Conservation (phyloP, 2,113 vertebrate genomes). For the Rafetus swinhoei region DNA sequence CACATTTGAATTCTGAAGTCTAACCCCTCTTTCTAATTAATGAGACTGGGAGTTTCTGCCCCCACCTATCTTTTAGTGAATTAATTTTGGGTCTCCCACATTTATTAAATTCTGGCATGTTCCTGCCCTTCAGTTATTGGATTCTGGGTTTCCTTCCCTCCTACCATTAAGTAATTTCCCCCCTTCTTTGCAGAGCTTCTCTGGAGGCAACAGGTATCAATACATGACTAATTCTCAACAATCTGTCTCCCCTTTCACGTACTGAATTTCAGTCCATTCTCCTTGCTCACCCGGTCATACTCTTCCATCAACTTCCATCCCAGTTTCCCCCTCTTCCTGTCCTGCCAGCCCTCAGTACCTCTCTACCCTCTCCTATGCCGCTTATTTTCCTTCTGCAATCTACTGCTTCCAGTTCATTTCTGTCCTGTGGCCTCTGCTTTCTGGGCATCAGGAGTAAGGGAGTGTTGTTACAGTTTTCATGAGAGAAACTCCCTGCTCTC, state of each 20-base stretch:
- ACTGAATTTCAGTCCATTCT: background rate
- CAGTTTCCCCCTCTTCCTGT: too few species aligned
- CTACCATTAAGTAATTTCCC: background rate
- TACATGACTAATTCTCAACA: background rate
- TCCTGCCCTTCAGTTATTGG: background rate
- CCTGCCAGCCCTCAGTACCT: too few species aligned
- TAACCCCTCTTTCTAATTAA: background rate
- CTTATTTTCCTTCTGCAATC: too few species aligned
- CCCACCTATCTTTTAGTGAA: background rate
- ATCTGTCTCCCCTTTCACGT: too few species aligned
- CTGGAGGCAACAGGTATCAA: background rate
- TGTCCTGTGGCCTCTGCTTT: background rate
- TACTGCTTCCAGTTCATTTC: too few species aligned
- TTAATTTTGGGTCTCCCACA: background rate
- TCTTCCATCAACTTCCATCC: too few species aligned
- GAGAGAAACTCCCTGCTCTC: background rate
- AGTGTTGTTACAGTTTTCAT: background rate
- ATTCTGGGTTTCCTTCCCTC: background rate
- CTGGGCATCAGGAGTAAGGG: background rate
- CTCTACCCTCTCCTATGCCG: too few species aligned
- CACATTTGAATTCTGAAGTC: accelerated
- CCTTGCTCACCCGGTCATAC: background rate
- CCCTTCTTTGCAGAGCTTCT: background rate
- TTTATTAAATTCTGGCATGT: background rate
- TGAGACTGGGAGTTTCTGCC: background rate